Evolutionary conservation across 1,140 invertebrate genomes (phyloP).

Genomic region (Agrilus planipennis): DNA sequence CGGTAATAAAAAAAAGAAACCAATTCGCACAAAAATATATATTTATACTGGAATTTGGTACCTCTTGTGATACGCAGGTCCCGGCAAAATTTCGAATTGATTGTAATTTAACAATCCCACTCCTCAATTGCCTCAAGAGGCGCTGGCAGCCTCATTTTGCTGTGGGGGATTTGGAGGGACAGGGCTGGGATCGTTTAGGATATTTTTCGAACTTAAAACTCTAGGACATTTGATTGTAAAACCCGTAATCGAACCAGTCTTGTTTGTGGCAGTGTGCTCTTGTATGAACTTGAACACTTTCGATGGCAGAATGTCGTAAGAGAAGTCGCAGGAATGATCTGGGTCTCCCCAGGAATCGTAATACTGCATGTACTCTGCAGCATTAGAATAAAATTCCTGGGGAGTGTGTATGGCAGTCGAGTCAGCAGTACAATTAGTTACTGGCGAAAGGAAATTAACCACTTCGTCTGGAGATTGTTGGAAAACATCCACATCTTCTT

Average conservation of each 20-base stretch:
- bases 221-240: slow-evolving; percentile 39
- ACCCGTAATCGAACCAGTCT: slow-evolving; percentile 27
- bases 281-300: slow-evolving; percentile 38
- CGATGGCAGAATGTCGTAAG: slow-evolving; percentile 39
- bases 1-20: slow-evolving; percentile 14
- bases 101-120: slow-evolving; percentile 15
- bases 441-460: slow-evolving; percentile 21
- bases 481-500: slow-evolving; percentile 37
- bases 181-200: slow-evolving; percentile 16
- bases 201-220: slow-evolving; percentile 42
- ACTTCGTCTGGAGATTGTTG: slow-evolving; percentile 30
- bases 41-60: slow-evolving; percentile 10
- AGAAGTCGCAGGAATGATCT: slow-evolving; percentile 21
- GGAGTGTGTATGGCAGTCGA: slow-evolving; percentile 35
- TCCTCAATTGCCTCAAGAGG: slow-evolving; percentile 25
- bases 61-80: slow-evolving; percentile 11
- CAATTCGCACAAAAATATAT: slow-evolving; percentile 17
- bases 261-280: slow-evolving; percentile 28
- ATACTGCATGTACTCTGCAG: slow-evolving; percentile 42
- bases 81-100: slow-evolving; percentile 7
- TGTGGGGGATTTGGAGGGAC: slow-evolving; percentile 13
- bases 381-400: slow-evolving; percentile 31
- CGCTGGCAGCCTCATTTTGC: slow-evolving; percentile 23
- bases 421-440: slow-evolving; percentile 23
- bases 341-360: slow-evolving; percentile 46